A percentile compares a stretch with the other conserved stretches of the same genome.
Evolutionary conservation across 2,113 vertebrate genomes (phyloP).

Genomic region (Psittacus erithacus): DNA sequence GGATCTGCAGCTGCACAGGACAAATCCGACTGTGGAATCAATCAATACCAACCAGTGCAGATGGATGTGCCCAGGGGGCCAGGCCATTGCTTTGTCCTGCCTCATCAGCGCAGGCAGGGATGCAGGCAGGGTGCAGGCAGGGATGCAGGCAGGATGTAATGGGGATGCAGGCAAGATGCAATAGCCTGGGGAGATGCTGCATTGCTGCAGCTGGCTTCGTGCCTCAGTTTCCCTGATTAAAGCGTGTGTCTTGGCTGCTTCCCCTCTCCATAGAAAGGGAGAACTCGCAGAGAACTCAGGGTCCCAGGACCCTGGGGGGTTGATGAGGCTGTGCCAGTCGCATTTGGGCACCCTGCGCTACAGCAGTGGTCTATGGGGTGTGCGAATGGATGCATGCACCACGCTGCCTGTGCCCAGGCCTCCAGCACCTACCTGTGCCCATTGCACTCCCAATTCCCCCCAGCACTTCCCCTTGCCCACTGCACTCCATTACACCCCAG

Average conservation of each 20-base stretch:
- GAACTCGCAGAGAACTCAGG: background rate
- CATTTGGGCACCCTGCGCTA: background rate
- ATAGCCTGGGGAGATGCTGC: background rate
- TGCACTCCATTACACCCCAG: background rate
- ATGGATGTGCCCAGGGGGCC: rapidly evolving
- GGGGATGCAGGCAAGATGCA: background rate
- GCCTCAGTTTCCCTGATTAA: background rate
- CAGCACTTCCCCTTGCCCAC: background rate
- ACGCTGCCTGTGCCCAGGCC: background rate
- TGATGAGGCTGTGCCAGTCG: background rate
- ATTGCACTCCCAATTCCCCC: background rate
- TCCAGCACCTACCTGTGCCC: background rate
- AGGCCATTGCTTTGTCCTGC: background rate
- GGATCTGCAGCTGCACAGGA: background rate
- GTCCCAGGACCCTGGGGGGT: background rate
- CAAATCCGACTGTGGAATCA: background rate
- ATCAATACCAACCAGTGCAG: background rate
- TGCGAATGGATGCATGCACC: background rate
- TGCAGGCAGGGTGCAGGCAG: background rate
- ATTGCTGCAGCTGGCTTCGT: background rate
- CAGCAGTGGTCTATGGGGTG: background rate
- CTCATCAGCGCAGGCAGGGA: background rate
- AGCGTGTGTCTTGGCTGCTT: background rate
- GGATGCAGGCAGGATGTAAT: background rate
- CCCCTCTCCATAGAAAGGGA: background rate